Base-by-base conservation (phyloP, 2,797 vertebrate genomes). In the Poliocrania exsul region DNA sequence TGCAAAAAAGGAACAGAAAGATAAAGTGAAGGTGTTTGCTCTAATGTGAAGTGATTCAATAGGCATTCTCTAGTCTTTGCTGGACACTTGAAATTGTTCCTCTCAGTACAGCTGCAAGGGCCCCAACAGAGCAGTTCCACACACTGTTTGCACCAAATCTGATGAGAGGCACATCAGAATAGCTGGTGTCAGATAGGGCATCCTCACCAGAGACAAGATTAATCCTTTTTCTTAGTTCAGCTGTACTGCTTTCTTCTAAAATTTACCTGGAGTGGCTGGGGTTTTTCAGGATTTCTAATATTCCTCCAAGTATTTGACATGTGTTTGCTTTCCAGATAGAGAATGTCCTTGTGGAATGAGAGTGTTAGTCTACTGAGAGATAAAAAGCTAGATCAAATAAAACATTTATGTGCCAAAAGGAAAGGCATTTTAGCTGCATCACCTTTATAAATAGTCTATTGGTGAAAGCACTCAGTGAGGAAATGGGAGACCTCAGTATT, bases 401-500 rank as follows among this genome's bases (percentile, higher is more conserved):
- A 96, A 95, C 73, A 96, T 96, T 94, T 70, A 95, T 92, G 70
- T 84, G 82, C 88, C 93, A 86, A 91, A 96, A 90, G 82, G 58
- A 92, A 92, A 93, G 74, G 66, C 73, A 81, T 94, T 96, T 94
- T 79, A 94, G 86, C 80, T 96, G 93, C 83, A 91, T 70, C 91
- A 95, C 91, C 85, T 90, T 91, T 86, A 95, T 90, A 94, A 93
- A 96, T 78, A 95, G 93, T 56, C 94, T 93, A 1, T 46, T 12
- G 37, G 82, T 57, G 77, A 84, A 95, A 92, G 91, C 82, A 95
- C 93, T 94, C 82, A 72, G 72, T 62, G 80, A 95, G 93, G 94
- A 96, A 95, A 82, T 90, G 88, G 82, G 58, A 96, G 62, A 95
- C 94, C 93, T 95, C 95, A 95, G 82, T 72, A 92, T 90, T 93